Evolutionary conservation across 2,797 vertebrate species (phyloP).

Genomic region (Cuculus canorus): DNA sequence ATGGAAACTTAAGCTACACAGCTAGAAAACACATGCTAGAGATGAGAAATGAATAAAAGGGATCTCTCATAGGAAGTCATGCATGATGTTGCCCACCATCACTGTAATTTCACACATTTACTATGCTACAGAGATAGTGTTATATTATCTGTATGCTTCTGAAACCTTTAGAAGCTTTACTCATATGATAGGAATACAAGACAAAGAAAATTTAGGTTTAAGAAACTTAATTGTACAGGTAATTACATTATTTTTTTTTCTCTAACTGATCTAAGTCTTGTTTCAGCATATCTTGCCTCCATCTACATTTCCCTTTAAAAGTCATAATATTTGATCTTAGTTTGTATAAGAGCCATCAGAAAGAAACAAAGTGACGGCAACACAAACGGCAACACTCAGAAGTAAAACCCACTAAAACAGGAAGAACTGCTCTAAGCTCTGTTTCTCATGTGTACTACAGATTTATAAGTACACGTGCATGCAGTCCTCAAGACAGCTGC

Average conservation of each 20-base stretch:
- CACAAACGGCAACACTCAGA: constrained; percentile 27
- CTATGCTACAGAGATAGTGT: neutral
- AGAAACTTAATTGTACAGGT: neutral
- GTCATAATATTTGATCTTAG: neutral
- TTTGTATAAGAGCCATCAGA: neutral
- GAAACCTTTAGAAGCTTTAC: neutral
- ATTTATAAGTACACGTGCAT: neutral
- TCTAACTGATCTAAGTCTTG: neutral
- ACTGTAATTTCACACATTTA: neutral
- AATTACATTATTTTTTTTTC: neutral
- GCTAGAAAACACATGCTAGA: neutral
- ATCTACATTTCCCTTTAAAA: neutral
- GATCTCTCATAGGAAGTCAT: neutral
- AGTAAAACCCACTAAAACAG: neutral
- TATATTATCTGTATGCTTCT: neutral
- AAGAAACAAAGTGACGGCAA: constrained; percentile 4
- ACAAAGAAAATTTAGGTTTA: neutral
- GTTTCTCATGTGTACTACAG: neutral
- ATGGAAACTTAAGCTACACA: neutral
- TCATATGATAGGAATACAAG: neutral
- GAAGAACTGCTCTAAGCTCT: constrained; percentile 7
- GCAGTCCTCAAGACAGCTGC: neutral
- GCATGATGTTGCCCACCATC: neutral
- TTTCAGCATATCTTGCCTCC: neutral
- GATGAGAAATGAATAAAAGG: neutral